Conservation (phyloP, 2,888 invertebrate genomes). For the Catotricha subobsoleta region DNA sequence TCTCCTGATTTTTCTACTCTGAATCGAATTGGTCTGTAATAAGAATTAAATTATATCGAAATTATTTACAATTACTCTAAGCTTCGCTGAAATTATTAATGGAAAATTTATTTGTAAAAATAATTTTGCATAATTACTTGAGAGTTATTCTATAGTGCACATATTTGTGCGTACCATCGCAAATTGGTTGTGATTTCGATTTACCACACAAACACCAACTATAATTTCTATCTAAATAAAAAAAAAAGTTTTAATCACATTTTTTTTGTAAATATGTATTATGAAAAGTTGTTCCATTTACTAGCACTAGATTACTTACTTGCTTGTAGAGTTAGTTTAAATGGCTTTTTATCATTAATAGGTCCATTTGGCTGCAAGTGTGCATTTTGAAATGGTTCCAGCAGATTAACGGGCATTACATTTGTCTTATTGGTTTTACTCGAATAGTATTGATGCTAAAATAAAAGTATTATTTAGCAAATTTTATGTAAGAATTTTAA, state of each 20-base stretch:
- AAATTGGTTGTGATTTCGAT: slow-evolving; percentile 82
- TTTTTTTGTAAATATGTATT: neutral
- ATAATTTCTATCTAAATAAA: slow-evolving; percentile 46
- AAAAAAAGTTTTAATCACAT: neutral
- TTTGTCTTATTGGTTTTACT: too few species aligned
- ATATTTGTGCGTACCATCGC: slow-evolving; percentile 82
- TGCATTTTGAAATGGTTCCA: slow-evolving; percentile 42
- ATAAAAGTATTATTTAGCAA: neutral
- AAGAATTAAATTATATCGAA: slow-evolving; percentile 5
- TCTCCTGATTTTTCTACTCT: slow-evolving; percentile 71
- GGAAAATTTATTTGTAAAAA: slow-evolving; percentile 28
- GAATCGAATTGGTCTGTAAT: slow-evolving; percentile 59
- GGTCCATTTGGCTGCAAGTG: slow-evolving; percentile 51
- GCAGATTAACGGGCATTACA: slow-evolving; percentile 47
- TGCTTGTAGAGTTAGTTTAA: slow-evolving; percentile 51
- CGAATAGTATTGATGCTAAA: slow-evolving; percentile 19
- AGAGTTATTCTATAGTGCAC: slow-evolving; percentile 16
- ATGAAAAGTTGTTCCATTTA: neutral
- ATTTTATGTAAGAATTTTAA: neutral
- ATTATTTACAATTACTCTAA: slow-evolving; percentile 5
- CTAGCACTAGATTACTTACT: slow-evolving; percentile 28
- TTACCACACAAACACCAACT: slow-evolving; percentile 90
- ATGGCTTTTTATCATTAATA: slow-evolving; percentile 79
- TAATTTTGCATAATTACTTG: neutral
- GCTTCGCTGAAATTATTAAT: slow-evolving; percentile 51